Conservation (phyloP, 2,797 vertebrate species). For the Periparus ater region DNA sequence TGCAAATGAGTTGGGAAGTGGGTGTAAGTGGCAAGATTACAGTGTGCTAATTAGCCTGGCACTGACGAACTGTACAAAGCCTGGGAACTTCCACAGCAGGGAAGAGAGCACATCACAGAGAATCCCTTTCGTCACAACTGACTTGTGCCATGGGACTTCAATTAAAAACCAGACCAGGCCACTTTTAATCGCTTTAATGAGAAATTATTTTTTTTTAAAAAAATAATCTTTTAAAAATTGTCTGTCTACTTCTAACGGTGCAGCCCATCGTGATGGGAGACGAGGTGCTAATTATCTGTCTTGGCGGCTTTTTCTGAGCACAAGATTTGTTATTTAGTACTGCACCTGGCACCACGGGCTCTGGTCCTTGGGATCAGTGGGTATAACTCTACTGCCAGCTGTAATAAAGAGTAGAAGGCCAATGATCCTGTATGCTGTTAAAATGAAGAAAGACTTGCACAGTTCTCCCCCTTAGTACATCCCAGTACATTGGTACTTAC, state of each 20-base stretch:
- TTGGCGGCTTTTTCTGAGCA: background rate
- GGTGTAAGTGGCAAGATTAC: conserved; percentile 20
- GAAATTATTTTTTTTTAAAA: background rate
- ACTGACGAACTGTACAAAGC: background rate
- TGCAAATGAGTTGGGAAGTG: conserved; percentile 49
- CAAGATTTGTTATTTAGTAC: background rate
- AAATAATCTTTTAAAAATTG: background rate
- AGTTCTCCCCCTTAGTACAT: background rate
- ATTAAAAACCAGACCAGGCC: conserved; percentile 48
- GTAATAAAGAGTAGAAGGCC: conserved; percentile 14
- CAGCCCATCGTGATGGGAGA: background rate
- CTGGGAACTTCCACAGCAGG: conserved; percentile 56
- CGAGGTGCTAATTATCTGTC: conserved; percentile 35
- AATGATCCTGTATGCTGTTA: conserved; percentile 9
- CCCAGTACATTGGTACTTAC: conserved; percentile 36
- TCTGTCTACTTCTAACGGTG: background rate
- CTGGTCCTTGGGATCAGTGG: background rate
- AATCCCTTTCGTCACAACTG: conserved; percentile 58
- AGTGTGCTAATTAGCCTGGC: conserved; percentile 40
- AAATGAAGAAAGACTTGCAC: conserved; percentile 42
- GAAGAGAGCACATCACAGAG: conserved; percentile 24
- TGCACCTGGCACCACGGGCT: background rate
- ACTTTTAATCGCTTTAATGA: conserved; percentile 42
- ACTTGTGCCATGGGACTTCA: conserved; percentile 46
- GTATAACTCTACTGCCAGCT: background rate